Evolutionary conservation across 2,797 vertebrate genomes (phyloP), one percentile per base, ranked within the genome.

Genomic region (Lophotriccus pileatus): DNA sequence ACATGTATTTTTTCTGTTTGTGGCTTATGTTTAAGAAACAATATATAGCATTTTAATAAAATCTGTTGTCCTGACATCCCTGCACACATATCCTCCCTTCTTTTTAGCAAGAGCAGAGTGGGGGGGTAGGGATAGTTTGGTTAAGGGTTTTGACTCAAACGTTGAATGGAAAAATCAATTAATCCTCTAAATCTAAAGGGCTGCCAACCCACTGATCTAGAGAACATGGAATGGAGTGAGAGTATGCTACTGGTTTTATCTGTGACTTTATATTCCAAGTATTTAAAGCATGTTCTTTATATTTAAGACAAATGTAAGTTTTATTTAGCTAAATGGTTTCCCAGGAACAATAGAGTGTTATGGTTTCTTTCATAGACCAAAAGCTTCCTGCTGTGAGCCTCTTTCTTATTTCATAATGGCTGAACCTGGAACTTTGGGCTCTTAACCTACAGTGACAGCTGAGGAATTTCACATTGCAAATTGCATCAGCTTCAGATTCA

Each of bases 21-120:
- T 55, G 17, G 14, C 5, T 77, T 69, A 7, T 16, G 4, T 59
- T 91, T 80, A 59, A 37, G 49, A 68, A 92, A 34, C 2, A 62
- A 32, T 30, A n/a, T 7, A 21, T 8, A 41, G 1, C 5, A 41
- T 64, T 83, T 67, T 27, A 37, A 49, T 60, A 53, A 77, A 80
- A 49, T n/a, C 46, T 7, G 19, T 60, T 77, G 18, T 63, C 14
- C 20, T 6, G 1, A 20, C 6, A 68, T 49, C 30, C 24, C 11
- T 37, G 7, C 2, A 3, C 3, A 25, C 6, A 28, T 7, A 12
- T 14, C 0, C 5, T 11, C 7, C 2, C 0, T 25, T 68, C 10
- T 41, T 89, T 56, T 6, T 5, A 4, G 0, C 5, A 44, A 22
- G n/a, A 44, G 23, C 11, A 8, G 43, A 5, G 28, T 22, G 1